Conservation (phyloP, 2,888 invertebrate genomes). For the Hydraecia micacea region DNA sequence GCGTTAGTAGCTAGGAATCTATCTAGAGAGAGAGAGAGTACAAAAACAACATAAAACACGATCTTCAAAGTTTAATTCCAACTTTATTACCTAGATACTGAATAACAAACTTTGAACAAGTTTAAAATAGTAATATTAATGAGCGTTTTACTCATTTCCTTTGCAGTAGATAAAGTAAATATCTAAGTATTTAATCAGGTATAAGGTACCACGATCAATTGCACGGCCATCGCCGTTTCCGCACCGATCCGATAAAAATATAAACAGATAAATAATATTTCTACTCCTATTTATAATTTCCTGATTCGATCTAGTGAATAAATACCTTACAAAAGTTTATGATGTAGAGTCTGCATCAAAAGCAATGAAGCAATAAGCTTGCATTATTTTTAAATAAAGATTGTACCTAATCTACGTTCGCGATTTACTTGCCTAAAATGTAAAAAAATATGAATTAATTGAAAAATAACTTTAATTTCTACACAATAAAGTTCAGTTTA, state of each 20-base stretch:
- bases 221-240: slow-evolving; percentile 36
- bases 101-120: neutral
- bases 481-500: no score
- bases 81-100: neutral
- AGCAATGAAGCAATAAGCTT: neutral
- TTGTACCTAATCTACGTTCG: no score
- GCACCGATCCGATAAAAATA: slow-evolving; percentile 48
- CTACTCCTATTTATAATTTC: slow-evolving; percentile 53
- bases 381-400: neutral
- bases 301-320: slow-evolving; percentile 50
- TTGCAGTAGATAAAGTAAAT: slow-evolving; percentile 51
- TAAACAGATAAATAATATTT: slow-evolving; percentile 57
- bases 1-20: neutral
- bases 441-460: no score
- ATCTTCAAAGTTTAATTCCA: neutral
- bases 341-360: slow-evolving; percentile 15
- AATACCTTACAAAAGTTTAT: slow-evolving; percentile 35
- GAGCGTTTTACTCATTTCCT: slow-evolving; percentile 49
- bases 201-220: slow-evolving; percentile 55
- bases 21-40: no score
- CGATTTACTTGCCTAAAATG: no score
- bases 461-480: no score
- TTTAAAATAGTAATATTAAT: slow-evolving; percentile 45
- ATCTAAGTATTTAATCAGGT: slow-evolving; percentile 54
- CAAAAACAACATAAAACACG: neutral